phyloP scores from a whole-genome alignment of 30 jellyfish, hydroid and myxozoan species.

The Aurelia coerulea region DNA sequence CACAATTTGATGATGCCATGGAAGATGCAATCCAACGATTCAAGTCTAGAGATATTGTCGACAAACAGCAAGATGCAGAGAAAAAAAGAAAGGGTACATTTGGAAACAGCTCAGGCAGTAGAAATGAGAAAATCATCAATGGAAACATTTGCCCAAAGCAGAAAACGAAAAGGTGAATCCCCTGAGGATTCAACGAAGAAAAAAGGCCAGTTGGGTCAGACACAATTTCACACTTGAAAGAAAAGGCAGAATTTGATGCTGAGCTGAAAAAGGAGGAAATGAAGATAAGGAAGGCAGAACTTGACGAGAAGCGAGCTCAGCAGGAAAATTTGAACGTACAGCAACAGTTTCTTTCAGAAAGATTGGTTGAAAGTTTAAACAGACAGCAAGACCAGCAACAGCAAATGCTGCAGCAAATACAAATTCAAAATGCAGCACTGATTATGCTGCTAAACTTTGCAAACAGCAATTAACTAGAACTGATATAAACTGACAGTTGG shows the following conservation, averaged over 20 bases:
- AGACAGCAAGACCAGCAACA: slow-evolving; percentile 6
- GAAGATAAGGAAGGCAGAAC: slow-evolving; percentile 22
- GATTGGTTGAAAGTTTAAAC: neutral
- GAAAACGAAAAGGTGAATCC: slow-evolving; percentile 1
- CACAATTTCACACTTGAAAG: slow-evolving; percentile 33
- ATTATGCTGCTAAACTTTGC: no score
- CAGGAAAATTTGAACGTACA: neutral
- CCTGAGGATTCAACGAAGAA: slow-evolving; percentile 12
- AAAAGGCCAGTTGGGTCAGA: slow-evolving; percentile 20
- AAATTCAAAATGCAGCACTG: neutral
- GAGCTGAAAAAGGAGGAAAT: slow-evolving; percentile 21
- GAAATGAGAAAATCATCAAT: slow-evolving; percentile 29
- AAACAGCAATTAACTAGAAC: no score
- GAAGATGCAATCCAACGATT: slow-evolving; percentile 20
- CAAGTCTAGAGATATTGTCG: slow-evolving; percentile 8
- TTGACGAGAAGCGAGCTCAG: slow-evolving; percentile 29
- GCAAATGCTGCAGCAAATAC: neutral
- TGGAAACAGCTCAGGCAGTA: slow-evolving; percentile 35
- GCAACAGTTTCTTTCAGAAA: neutral
- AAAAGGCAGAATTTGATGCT: slow-evolving; percentile 13
- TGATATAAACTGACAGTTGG: no score
- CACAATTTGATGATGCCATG: slow-evolving; percentile 30
- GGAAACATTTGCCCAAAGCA: slow-evolving; percentile 33
- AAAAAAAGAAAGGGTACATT: neutral
- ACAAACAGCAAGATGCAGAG: neutral